Percentiles rank a stretch among this genome's conserved stretches.
Evolutionary conservation across 2,797 vertebrate species (phyloP).

Genomic region (Premnoplex brunnescens): DNA sequence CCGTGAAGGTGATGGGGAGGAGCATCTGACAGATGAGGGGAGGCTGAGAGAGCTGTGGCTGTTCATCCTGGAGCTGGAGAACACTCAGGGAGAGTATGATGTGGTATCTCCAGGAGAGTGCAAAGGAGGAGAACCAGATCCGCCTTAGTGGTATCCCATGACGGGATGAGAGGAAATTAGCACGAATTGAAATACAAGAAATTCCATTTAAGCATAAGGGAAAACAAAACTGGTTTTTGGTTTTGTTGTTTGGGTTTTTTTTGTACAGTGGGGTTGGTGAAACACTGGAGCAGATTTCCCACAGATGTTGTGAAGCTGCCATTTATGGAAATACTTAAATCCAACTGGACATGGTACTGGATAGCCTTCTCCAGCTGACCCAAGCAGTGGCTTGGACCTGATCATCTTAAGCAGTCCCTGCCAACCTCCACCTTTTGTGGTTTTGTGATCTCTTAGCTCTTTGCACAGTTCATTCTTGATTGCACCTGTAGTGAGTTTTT

Average conservation of each 20-base stretch:
- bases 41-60: neutral
- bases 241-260: neutral
- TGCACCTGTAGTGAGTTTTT: neutral
- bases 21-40: neutral
- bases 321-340: neutral
- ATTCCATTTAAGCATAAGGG: neutral
- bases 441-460: neutral
- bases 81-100: neutral
- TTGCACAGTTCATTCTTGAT: neutral
- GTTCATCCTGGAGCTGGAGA: neutral
- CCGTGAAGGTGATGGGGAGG: neutral
- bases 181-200: neutral
- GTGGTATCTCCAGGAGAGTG: neutral
- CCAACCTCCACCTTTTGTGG: neutral
- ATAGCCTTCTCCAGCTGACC: neutral
- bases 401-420: neutral
- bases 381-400: neutral
- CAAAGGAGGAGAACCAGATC: neutral
- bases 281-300: neutral
- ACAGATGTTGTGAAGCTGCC: neutral
- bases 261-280: neutral
- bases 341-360: fast-evolving
- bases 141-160: neutral
- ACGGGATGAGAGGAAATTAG: neutral
- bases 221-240: neutral